Evolutionary conservation across 2,113 vertebrate genomes (phyloP).

Genomic region (Heterocephalus glaber): DNA sequence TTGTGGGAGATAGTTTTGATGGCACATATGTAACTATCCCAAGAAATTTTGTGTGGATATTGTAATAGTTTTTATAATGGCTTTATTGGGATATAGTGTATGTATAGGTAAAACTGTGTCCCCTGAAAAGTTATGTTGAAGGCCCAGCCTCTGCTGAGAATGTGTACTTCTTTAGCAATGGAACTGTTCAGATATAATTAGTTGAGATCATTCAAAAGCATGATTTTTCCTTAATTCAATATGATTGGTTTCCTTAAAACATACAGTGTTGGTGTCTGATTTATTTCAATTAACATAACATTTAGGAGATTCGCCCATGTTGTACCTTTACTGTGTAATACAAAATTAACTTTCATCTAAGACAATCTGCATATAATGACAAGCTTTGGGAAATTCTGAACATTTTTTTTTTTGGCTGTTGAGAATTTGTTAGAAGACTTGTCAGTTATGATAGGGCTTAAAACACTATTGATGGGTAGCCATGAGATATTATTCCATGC

Average conservation of each 20-base stretch:
- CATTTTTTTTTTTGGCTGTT: not conserved
- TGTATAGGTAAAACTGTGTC: not conserved
- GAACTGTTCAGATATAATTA: not conserved
- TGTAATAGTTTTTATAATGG: not conserved
- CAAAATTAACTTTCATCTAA: constrained; percentile 20
- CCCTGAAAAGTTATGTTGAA: not conserved
- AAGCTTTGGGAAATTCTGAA: not conserved
- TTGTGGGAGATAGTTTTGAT: not conserved
- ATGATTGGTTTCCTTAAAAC: not conserved
- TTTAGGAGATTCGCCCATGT: not conserved
- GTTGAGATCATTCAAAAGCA: not conserved
- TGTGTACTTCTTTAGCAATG: not conserved
- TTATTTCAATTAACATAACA: not conserved
- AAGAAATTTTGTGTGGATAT: not conserved
- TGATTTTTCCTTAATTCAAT: not conserved
- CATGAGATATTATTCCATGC: not conserved
- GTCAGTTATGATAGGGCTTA: not conserved
- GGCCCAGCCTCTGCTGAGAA: not conserved
- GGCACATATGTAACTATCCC: not conserved
- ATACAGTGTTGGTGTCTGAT: not conserved
- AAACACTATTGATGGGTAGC: not conserved
- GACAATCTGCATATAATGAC: not conserved
- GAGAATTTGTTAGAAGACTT: not conserved
- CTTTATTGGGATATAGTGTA: not conserved
- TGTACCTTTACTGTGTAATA: not conserved